Evolutionary conservation across 2,113 vertebrate genomes (phyloP).

Genomic region (Hemiprocne comata): DNA sequence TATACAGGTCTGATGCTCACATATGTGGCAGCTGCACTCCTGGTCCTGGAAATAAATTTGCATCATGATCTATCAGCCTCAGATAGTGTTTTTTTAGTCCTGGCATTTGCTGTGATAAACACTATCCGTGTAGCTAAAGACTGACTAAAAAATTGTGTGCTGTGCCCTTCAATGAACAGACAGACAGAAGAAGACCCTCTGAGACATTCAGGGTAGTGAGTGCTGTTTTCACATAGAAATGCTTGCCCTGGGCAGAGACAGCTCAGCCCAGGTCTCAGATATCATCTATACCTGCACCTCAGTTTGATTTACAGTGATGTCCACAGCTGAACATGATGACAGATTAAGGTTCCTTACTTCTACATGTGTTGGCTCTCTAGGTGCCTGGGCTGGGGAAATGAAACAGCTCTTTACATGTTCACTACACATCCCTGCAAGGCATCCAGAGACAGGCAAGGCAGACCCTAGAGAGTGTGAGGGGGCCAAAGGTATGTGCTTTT

Average conservation of each 20-base stretch:
- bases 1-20: background rate
- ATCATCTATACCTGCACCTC: background rate
- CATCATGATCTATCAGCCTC: background rate
- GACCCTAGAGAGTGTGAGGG: background rate
- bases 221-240: background rate
- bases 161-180: background rate
- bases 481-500: background rate
- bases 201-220: no score
- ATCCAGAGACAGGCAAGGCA: background rate
- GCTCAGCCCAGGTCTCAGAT: background rate
- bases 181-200: background rate
- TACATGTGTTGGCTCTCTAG: background rate
- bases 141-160: background rate
- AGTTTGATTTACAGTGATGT: background rate
- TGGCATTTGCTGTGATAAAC: background rate
- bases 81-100: background rate
- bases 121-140: background rate
- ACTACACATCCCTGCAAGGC: background rate
- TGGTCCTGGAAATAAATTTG: background rate
- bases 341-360: background rate
- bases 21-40: background rate
- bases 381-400: background rate
- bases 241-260: background rate
- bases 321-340: background rate
- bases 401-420: background rate